These are phyloP conservation scores for Hyla sarda DNA, from an alignment of 2,113 vertebrate species.

Conservation along the genomic window DNA sequence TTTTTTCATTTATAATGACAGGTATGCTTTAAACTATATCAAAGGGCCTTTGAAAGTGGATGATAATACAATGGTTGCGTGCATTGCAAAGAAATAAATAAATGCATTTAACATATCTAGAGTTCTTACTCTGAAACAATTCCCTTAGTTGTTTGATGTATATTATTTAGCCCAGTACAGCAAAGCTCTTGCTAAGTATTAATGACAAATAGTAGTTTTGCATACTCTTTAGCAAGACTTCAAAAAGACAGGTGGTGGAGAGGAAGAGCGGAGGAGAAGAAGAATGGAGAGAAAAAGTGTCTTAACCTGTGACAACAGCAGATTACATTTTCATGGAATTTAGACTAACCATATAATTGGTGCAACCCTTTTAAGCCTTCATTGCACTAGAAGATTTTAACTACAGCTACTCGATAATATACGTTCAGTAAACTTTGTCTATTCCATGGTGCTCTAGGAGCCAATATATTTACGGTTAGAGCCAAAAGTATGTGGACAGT, in stretches of 20 bases:
- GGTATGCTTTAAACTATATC: not conserved
- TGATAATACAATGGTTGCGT: not conserved
- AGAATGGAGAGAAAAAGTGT: not conserved
- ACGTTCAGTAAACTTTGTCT: too few species aligned
- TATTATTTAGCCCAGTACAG: not conserved
- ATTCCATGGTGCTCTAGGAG: too few species aligned
- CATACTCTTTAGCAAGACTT: not conserved
- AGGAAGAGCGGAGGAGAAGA: not conserved
- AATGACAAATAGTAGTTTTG: not conserved
- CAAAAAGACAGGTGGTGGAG: conserved; percentile 1
- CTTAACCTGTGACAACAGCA: not conserved
- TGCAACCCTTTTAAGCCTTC: too few species aligned
- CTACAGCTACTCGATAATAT: too few species aligned
- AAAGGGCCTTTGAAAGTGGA: not conserved
- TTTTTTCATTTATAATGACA: not conserved
- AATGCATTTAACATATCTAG: not conserved
- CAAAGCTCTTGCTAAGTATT: not conserved
- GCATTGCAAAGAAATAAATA: not conserved
- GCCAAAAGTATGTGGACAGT: too few species aligned
- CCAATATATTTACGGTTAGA: too few species aligned
- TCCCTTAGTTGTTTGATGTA: not conserved
- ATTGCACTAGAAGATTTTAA: too few species aligned
- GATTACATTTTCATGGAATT: not conserved
- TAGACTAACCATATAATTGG: not conserved
- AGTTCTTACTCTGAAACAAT: not conserved